Percentiles rank a stretch among this genome's conserved stretches.
Evolutionary conservation across 1,140 invertebrate genomes (phyloP).

Genomic region (Plodia interpunctella): DNA sequence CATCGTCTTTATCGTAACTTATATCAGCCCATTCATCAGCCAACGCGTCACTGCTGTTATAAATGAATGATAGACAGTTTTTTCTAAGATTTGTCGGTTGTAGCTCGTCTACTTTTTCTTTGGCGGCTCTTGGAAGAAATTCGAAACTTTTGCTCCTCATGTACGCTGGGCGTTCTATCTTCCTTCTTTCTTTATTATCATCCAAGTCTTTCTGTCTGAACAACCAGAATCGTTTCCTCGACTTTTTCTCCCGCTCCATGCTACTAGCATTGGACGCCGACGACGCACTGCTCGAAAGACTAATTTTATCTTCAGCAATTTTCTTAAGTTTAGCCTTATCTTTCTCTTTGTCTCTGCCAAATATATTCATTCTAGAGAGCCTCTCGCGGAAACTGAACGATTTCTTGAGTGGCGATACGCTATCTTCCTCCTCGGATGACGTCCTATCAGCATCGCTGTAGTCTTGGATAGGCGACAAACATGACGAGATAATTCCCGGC

Average conservation of each 20-base stretch:
- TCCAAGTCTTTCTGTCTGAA: conserved; percentile 51
- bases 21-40: conserved; percentile 49
- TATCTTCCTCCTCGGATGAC: conserved; percentile 43
- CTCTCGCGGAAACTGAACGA: conserved; percentile 64
- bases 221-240: conserved; percentile 62
- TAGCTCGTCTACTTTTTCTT: conserved; percentile 34
- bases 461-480: conserved; percentile 45
- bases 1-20: conserved; percentile 53
- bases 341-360: conserved; percentile 57
- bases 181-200: conserved; percentile 36
- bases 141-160: conserved; percentile 68
- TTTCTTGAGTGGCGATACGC: conserved; percentile 51
- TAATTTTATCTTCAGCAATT: conserved; percentile 34
- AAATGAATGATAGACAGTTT: conserved; percentile 48
- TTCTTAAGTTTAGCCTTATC: conserved; percentile 43
- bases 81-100: conserved; percentile 24
- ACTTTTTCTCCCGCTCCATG: conserved; percentile 44
- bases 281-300: conserved; percentile 24
- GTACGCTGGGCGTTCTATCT: conserved; percentile 40
- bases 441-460: conserved; percentile 22
- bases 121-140: conserved; percentile 53
- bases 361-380: conserved; percentile 51
- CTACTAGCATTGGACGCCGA: conserved; percentile 7
- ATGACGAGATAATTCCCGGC: conserved; percentile 46
- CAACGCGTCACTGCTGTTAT: conserved; percentile 51